phyloP scores from a whole-genome alignment of 2,888 invertebrate genomes.

The Xanthostigma xanthostigma region DNA sequence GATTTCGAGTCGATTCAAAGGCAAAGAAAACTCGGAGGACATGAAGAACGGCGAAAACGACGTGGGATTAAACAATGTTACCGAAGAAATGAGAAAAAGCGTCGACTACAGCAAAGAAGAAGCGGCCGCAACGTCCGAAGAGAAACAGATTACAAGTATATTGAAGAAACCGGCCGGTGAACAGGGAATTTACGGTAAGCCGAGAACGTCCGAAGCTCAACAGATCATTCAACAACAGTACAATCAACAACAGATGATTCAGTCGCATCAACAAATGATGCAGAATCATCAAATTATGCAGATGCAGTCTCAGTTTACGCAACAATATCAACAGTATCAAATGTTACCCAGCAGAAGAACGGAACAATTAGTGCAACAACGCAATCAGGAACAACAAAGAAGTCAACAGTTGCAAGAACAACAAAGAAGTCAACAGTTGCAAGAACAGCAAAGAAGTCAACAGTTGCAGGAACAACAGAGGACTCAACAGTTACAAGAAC shows the following conservation, averaged over 20 bases:
- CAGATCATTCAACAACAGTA: conserved; percentile 24
- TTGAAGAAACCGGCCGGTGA: conserved; percentile 33
- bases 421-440: conserved; percentile 24
- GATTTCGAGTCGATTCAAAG: conserved; percentile 65
- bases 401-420: conserved; percentile 23
- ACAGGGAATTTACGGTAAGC: conserved; percentile 46
- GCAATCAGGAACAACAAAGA: conserved; percentile 19
- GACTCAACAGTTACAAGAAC: conserved; percentile 27
- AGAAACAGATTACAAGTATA: conserved; percentile 19
- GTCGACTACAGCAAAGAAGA: conserved; percentile 10
- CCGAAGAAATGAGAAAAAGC: conserved; percentile 40
- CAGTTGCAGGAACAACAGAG: conserved; percentile 26
- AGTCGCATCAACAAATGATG: conserved; percentile 30
- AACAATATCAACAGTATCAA: conserved; percentile 14
- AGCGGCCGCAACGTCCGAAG: conserved; percentile 30
- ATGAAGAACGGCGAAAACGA: conserved; percentile 41
- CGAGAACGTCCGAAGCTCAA: conserved; percentile 34
- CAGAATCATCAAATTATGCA: conserved; percentile 20
- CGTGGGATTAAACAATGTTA: conserved; percentile 41
- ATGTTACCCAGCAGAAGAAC: conserved; percentile 31
- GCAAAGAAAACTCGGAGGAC: conserved; percentile 35
- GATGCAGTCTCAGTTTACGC: conserved; percentile 16
- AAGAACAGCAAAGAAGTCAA: conserved; percentile 21
- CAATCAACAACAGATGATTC: conserved; percentile 27
- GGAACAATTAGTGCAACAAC: conserved; percentile 24